Conservation (phyloP, 2,113 vertebrate species). For the Rallus limicola region DNA sequence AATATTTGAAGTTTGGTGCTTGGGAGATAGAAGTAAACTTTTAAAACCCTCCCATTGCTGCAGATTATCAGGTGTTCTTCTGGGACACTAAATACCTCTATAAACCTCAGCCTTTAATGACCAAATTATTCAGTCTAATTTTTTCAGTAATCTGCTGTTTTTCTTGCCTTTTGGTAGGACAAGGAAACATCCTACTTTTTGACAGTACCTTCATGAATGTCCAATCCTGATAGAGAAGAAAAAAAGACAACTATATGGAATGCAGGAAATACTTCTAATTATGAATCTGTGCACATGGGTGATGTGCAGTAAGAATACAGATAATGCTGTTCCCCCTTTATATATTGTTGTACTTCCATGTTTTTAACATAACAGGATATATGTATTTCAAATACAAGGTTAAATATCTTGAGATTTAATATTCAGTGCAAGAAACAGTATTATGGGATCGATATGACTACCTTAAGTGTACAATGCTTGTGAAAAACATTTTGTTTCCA, state of each 20-base stretch:
- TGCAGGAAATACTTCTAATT: neutral
- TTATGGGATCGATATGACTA: neutral
- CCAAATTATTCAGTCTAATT: slow-evolving; percentile 47
- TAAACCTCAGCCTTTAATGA: neutral
- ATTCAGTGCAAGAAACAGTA: neutral
- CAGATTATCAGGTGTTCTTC: neutral
- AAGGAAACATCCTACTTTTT: slow-evolving; percentile 41
- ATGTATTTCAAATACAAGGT: neutral
- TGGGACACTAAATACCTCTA: neutral
- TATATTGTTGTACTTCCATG: neutral
- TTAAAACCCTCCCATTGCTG: neutral
- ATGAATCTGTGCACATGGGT: neutral
- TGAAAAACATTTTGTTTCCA: neutral
- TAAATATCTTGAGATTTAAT: neutral
- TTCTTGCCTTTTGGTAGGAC: slow-evolving; percentile 1
- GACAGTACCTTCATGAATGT: neutral
- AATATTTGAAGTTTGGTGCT: neutral
- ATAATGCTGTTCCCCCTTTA: neutral
- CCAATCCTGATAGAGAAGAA: neutral
- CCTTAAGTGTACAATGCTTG: neutral
- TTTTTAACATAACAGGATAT: neutral
- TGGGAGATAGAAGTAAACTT: neutral
- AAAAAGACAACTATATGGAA: neutral
- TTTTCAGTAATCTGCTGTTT: slow-evolving; percentile 52
- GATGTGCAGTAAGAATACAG: neutral